Evolutionary conservation across 2,113 vertebrate genomes (phyloP).

Genomic region (Myotis yumanensis): DNA sequence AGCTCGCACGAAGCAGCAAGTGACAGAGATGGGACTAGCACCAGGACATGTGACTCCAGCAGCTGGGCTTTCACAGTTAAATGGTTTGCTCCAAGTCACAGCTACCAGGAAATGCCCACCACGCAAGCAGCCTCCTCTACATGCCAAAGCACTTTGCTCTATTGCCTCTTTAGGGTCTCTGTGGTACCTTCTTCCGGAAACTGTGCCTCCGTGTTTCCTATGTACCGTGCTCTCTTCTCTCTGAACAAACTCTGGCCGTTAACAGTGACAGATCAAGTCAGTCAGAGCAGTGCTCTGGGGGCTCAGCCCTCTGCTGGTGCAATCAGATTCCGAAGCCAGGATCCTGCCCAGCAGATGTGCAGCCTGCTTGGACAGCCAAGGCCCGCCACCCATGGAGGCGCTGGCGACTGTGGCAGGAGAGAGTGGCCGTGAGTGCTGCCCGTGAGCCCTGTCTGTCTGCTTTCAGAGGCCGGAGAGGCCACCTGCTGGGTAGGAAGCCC

Average conservation of each 20-base stretch:
- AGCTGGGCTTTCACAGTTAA: background rate
- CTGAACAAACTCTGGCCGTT: background rate
- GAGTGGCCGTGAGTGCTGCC: background rate
- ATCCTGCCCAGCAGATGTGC: background rate
- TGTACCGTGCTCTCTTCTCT: background rate
- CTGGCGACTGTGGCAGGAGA: rapidly evolving
- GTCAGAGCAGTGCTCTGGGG: background rate
- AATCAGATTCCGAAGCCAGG: background rate
- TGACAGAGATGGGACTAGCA: background rate
- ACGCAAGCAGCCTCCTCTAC: background rate
- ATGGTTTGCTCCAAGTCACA: background rate
- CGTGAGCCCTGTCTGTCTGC: background rate
- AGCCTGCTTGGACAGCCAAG: background rate
- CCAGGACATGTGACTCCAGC: background rate
- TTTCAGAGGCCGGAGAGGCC: background rate
- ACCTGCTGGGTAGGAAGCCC: background rate
- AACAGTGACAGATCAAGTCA: background rate
- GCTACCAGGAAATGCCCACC: background rate
- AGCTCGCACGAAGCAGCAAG: background rate
- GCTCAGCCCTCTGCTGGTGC: background rate
- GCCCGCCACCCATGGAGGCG: rapidly evolving
- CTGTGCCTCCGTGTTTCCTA: background rate
- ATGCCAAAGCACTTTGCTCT: background rate
- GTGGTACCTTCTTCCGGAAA: background rate
- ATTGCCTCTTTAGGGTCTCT: background rate